A percentile compares a stretch with the other conserved stretches of the same genome.
phyloP scores from a whole-genome alignment of 2,888 invertebrate species.

The Copidosoma aretas region DNA sequence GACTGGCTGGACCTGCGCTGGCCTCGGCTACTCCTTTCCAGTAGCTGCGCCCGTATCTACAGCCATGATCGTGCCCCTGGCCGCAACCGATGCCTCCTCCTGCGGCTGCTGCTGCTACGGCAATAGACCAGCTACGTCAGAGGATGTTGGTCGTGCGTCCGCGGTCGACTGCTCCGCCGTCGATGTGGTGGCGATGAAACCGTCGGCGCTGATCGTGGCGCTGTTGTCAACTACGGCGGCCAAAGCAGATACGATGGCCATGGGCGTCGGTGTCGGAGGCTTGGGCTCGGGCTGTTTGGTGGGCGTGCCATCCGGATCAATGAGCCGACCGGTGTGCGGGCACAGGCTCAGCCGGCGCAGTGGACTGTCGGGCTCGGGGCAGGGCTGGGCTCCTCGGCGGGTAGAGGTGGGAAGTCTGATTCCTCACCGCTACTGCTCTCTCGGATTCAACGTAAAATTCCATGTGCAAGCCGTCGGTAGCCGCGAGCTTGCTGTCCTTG shows the following conservation, averaged over 20 bases:
- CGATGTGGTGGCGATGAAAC: too few relatives aligned
- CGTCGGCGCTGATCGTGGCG: conserved; percentile 9
- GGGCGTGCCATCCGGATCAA: too few relatives aligned
- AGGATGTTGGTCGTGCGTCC: not conserved
- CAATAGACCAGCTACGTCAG: not conserved
- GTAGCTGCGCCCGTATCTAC: too few relatives aligned
- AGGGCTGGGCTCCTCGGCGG: conserved; percentile 64
- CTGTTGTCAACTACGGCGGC: not conserved
- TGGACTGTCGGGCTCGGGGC: conserved; percentile 68
- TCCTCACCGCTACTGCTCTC: too few relatives aligned
- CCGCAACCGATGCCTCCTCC: conserved; percentile 5
- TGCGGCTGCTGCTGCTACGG: too few relatives aligned
- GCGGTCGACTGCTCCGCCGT: not conserved
- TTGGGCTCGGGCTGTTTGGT: too few relatives aligned
- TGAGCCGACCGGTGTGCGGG: conserved; percentile 68
- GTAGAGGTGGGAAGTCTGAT: too few relatives aligned
- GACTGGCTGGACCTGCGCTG: conserved; percentile 43
- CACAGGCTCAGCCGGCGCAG: conserved; percentile 76
- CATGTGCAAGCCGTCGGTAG: too few relatives aligned
- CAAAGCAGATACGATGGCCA: too few relatives aligned
- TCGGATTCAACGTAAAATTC: conserved; percentile 62
- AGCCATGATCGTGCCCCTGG: too few relatives aligned
- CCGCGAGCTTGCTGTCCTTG: conserved; percentile 61
- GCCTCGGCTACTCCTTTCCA: conserved; percentile 27
- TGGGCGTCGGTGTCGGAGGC: too few relatives aligned